Percentiles rank a stretch among this genome's conserved stretches.
These are phyloP conservation scores for Cervus canadensis DNA, from an alignment of 2,113 vertebrate genomes.

Conservation along the genomic window DNA sequence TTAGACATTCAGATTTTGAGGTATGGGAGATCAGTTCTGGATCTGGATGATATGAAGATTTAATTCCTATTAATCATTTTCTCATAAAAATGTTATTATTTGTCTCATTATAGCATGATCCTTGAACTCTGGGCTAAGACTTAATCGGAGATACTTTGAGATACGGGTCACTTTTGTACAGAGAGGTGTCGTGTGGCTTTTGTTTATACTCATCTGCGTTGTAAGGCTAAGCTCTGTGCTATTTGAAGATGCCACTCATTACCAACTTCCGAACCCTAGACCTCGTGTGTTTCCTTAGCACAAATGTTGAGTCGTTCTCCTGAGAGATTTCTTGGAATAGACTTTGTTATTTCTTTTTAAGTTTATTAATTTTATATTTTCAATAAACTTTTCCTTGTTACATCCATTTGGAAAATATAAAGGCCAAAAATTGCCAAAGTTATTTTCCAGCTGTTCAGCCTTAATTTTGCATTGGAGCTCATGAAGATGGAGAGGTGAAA, in stretches of 20 bases:
- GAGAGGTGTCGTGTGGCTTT: neutral
- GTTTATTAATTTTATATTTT: slow-evolving; percentile 33
- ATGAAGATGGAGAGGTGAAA: slow-evolving; percentile 16
- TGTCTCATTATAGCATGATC: neutral
- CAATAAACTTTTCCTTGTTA: slow-evolving; percentile 37
- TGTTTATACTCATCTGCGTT: neutral
- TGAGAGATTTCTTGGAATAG: slow-evolving; percentile 1
- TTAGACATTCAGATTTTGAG: neutral
- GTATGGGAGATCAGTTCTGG: neutral
- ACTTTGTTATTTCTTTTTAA: neutral
- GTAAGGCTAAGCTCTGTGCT: neutral
- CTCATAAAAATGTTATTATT: neutral
- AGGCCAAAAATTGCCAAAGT: slow-evolving; percentile 27
- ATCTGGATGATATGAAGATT: neutral
- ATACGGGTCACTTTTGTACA: neutral
- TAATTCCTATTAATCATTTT: neutral
- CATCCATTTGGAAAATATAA: slow-evolving; percentile 24
- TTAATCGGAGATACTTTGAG: neutral
- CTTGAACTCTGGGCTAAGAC: neutral
- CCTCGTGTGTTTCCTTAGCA: neutral
- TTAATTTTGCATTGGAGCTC: slow-evolving; percentile 30
- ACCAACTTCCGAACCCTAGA: neutral
- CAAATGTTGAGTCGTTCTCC: slow-evolving; percentile 32
- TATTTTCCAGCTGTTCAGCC: slow-evolving; percentile 54
- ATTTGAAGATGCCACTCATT: neutral